Base-by-base conservation (phyloP, 1,140 invertebrate species). In the Plutomurus gul region DNA sequence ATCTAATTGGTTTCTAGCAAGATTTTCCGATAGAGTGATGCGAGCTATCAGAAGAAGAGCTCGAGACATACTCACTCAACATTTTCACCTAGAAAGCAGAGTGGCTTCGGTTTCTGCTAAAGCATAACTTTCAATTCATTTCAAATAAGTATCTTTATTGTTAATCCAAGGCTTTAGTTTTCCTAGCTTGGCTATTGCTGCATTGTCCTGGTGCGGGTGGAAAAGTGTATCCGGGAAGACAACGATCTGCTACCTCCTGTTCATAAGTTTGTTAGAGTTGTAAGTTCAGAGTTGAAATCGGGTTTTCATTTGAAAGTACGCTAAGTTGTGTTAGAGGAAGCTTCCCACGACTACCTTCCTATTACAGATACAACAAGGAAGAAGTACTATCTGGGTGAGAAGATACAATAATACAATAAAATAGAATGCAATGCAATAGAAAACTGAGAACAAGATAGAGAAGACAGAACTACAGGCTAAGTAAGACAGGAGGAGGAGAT, bases 271-370 rank as follows among this genome's bases (percentile, higher is more conserved):
- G 36, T 65, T 30, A 33, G 56, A 65, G 56, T 36, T 65, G 25
- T 65, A 65, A 65, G 56, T 65, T 65, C 56, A 65, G 56, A 65
- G 56, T 65, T 65, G 56, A 65, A 65, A 65, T 65, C 56, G 25
- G 30, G 8, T 65, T 27, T 65, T 30, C 30, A 65, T 36, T 65
- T 11, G 30, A 27, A 25, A 65, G 6, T 65, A 33, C 27, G 27
- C 36, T 30, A 8, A 25, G 25, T 27, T n/a, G 5, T 25, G 30
- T 25, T 65, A 47, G 43, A n/a, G 56, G 27, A 33, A 65, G 56
- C 43, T 47, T 18, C n/a, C 3, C 27, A 3, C 25, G 6, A 27
- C 11, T 30, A 60, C 27, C 51, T 56, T 27, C 49, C 25, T 22
- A 56, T 7, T 13, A 25, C 18, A 3, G 7, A 13, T 22, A 27